Conservation (phyloP, 2,113 vertebrate genomes). For the Chaenogobius annularis region DNA sequence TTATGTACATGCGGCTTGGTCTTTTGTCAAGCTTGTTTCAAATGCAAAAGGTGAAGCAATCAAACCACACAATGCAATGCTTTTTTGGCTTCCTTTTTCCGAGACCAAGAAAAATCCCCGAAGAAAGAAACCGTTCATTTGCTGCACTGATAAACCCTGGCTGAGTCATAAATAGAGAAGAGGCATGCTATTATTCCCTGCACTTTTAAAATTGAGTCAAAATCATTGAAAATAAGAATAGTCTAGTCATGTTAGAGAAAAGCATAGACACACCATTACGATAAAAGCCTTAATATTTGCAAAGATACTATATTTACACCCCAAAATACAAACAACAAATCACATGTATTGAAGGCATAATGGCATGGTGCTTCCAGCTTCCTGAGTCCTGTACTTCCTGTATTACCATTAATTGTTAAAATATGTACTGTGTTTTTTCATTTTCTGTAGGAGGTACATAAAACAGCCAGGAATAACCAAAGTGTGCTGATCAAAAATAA, state of each 20-base stretch:
- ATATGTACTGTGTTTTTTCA: background rate
- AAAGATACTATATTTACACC: background rate
- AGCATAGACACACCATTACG: background rate
- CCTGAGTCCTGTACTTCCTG: background rate
- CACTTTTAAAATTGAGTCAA: constrained; percentile 21
- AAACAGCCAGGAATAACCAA: too few relatives aligned
- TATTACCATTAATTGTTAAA: background rate
- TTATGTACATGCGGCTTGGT: constrained; percentile 23
- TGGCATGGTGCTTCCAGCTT: background rate
- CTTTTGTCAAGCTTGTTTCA: constrained; percentile 25
- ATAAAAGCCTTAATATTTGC: background rate
- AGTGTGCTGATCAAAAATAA: too few relatives aligned
- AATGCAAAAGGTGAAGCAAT: constrained; percentile 35
- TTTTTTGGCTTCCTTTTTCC: constrained; percentile 14
- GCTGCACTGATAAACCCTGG: constrained; percentile 10
- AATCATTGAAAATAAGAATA: constrained; percentile 6
- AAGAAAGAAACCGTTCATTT: constrained; percentile 51
- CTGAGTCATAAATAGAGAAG: constrained; percentile 34
- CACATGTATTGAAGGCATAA: background rate
- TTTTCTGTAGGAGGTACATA: too few relatives aligned
- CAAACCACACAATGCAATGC: constrained; percentile 28
- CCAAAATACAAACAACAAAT: background rate
- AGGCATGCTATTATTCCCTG: constrained; percentile 41
- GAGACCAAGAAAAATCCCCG: constrained; percentile 28
- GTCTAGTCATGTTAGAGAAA: background rate